Evolutionary conservation across 2,888 invertebrate species (phyloP).

Genomic region (Cryptocheilus praepositus): DNA sequence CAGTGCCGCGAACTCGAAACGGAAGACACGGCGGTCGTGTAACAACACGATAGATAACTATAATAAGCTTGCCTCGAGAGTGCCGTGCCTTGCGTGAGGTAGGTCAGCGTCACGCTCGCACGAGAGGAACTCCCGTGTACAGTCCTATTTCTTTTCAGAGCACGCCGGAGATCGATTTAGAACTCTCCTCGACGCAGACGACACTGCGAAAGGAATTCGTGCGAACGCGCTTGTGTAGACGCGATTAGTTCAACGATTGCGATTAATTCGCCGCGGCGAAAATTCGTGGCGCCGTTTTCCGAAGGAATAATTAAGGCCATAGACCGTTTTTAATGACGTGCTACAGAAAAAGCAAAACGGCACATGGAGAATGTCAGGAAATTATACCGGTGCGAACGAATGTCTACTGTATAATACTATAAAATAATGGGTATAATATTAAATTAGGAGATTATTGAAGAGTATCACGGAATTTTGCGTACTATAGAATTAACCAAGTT

Average conservation of each 20-base stretch:
- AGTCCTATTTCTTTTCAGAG: slow-evolving; percentile 1
- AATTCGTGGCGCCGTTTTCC: too few species aligned
- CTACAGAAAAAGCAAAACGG: too few species aligned
- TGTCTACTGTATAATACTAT: too few species aligned
- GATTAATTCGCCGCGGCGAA: too few species aligned
- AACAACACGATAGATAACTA: slow-evolving; percentile 51
- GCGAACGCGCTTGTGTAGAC: not conserved
- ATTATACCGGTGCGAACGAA: too few species aligned
- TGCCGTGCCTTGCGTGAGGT: slow-evolving; percentile 46
- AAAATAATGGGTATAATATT: too few species aligned
- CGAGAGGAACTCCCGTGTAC: slow-evolving; percentile 2
- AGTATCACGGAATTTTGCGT: too few species aligned
- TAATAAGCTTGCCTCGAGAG: slow-evolving; percentile 42
- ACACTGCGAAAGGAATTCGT: slow-evolving; percentile 3
- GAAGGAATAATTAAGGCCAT: too few species aligned
- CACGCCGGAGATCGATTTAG: slow-evolving; percentile 1
- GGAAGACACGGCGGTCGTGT: slow-evolving; percentile 37
- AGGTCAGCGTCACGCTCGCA: slow-evolving; percentile 46
- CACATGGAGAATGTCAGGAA: too few species aligned
- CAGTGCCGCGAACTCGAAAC: slow-evolving; percentile 30
- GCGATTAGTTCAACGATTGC: slow-evolving; percentile 1
- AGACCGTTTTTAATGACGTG: too few species aligned
- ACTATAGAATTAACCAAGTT: too few species aligned
- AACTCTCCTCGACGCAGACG: not conserved
- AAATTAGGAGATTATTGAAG: too few species aligned